Evolutionary conservation across 2,797 vertebrate species (phyloP).

Genomic region (Gadopsis marmoratus): DNA sequence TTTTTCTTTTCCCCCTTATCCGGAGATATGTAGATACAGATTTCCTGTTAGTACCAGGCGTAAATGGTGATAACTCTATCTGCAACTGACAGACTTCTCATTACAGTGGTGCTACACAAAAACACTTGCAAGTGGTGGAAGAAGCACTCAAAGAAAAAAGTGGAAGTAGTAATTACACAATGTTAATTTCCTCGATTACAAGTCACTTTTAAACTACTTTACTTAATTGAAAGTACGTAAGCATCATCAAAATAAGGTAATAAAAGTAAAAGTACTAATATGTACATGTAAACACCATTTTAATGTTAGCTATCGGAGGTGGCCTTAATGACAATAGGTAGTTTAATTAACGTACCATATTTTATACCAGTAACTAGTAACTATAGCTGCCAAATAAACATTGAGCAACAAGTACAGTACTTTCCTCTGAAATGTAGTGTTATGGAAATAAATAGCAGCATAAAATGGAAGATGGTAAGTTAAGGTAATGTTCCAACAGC

Average conservation of each 20-base stretch:
- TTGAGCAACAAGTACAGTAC: background rate
- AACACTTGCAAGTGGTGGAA: background rate
- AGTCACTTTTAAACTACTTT: background rate
- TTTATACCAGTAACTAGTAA: background rate
- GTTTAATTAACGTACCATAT: background rate
- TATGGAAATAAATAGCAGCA: background rate
- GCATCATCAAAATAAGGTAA: background rate
- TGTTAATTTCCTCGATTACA: background rate
- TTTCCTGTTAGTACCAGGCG: conserved; percentile 1
- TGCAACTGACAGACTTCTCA: background rate
- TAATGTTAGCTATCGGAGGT: background rate
- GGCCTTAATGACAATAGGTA: background rate
- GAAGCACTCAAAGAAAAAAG: background rate
- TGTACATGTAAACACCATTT: background rate
- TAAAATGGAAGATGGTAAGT: background rate
- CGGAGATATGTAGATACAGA: background rate
- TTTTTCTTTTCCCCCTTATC: background rate
- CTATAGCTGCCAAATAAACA: background rate
- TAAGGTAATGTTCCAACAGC: background rate
- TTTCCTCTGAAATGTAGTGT: background rate
- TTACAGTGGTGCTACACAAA: background rate
- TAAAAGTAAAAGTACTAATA: background rate
- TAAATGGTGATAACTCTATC: background rate
- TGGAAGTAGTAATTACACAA: background rate
- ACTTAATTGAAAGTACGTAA: background rate